These are phyloP conservation scores for Corydoras sp. DNA, from an alignment of 2,113 vertebrate species.

Conservation along the genomic window DNA sequence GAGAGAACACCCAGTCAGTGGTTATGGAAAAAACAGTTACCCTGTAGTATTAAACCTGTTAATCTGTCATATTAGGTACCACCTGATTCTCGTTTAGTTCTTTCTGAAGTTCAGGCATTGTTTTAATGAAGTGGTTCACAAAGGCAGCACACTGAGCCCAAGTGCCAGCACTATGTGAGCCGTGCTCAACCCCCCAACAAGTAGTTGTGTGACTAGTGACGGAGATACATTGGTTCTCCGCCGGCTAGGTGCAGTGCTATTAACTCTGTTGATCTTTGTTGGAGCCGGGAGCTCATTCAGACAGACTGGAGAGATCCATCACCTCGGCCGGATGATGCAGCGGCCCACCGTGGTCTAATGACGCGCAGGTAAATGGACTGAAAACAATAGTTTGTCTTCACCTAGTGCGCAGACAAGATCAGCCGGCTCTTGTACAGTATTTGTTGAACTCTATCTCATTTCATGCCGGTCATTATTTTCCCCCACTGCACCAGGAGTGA, in stretches of 20 bases:
- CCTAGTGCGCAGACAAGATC: constrained; percentile 34
- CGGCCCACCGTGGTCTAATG: constrained; percentile 29
- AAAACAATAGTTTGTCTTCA: constrained; percentile 44
- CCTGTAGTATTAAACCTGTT: too few species aligned
- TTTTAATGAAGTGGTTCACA: too few species aligned
- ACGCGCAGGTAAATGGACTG: constrained; percentile 39
- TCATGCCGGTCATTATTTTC: constrained; percentile 18
- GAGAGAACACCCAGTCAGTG: too few species aligned
- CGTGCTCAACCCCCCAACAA: constrained; percentile 43
- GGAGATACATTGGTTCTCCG: constrained; percentile 65
- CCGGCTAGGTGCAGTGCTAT: constrained; percentile 62
- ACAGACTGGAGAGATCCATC: constrained; percentile 46
- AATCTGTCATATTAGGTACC: too few species aligned
- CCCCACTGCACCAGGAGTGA: constrained; percentile 31
- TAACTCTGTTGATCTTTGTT: constrained; percentile 55
- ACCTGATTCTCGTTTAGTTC: too few species aligned
- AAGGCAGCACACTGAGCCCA: too few species aligned
- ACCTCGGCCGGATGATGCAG: constrained; percentile 30
- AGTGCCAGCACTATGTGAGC: too few species aligned
- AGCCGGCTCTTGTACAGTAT: constrained; percentile 23
- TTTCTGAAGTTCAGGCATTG: too few species aligned
- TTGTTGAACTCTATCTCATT: constrained; percentile 24
- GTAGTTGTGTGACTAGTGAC: constrained; percentile 52
- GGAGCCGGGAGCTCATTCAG: constrained; percentile 38
- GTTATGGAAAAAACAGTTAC: too few species aligned